Base-by-base conservation (phyloP, 1,140 invertebrate genomes). In the Drosophila albomicans region DNA sequence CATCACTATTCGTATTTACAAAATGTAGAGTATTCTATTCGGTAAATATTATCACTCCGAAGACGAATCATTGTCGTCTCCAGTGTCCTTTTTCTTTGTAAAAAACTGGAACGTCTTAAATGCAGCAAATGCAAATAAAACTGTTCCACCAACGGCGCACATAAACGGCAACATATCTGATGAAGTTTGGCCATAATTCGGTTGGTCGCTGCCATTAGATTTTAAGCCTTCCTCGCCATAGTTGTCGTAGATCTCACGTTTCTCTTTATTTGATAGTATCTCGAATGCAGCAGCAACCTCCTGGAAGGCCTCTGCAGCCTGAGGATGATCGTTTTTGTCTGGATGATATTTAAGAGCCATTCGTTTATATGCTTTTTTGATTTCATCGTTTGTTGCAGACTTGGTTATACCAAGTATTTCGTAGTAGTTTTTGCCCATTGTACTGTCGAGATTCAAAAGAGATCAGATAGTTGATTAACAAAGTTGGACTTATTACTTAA, bases 311-410 rank as follows among this genome's bases (percentile, higher is more conserved):
- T 73, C 76, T 28, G 70, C 84, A 10, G 82, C 82, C 32, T 86
- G 61, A 1, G 82, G 82, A 45, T 88, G 79, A 20, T 88, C 80
- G 11, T 86, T 86, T 43, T 86, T 86, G 41, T 86, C 82, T 1
- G 82, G 82, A 66, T 86, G 82, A 25, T 86, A 86, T 11, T 65
- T 75, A 1, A 86, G 68, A 3, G 82, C 82, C 82, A 88, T 87
- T 45, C 65, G 79, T 4, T 72, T 75, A 56, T 88, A 86, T 1
- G 71, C 82, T 51, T 73, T 82, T 41, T 61, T 82, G 1, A 86
- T 71, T 16, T 86, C 82, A 1, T 76, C 75, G 13, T 35, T 49
- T 35, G 54, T 65, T 25, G 82, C 82, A 2, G 67, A 79, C 16
- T 52, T 72, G 20, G 67, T 59, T 0, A 87, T 72, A 46, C 76